Base-by-base conservation (phyloP, 2,797 vertebrate species). In the Karalla daura region DNA sequence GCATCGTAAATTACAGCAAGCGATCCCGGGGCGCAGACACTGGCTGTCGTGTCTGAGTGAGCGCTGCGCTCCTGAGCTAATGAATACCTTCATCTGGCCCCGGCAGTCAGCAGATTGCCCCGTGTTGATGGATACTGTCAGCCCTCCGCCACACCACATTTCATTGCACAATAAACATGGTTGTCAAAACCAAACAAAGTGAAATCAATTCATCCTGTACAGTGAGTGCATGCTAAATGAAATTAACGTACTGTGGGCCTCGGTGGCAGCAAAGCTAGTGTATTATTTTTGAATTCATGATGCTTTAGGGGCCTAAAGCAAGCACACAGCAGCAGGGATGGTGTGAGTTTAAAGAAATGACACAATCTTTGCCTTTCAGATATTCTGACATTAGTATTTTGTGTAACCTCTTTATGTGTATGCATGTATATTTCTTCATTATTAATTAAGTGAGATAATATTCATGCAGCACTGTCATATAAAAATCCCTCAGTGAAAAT, bases 121-220 rank as follows among this genome's bases (percentile, higher is more conserved):
- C 91, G 77, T 86, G 93, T 95, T 99, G 97, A 99, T 98, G 96
- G 96, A 99, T 99, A 95, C 95, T 97, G 97, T 96, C 95, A 95
- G 93, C 93, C 93, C 93, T 93, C 80, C 94, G 95, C 95, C 94
- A 93, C 94, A 96, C 94, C 95, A 96, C 96, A 97, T 98, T 97
- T 98, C 96, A 97, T 95, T 96, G 96, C 95, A 96, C 96, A 97
- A 97, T 97, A 98, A 98, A 99, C 96, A 96, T 96, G 95, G 94
- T 95, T 97, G 96, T 97, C 96, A 96, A 95, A 95, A 91, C 90
- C 95, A 95, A 95, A 96, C 96, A 97, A 98, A 99, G 95, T 96
- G 95, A 96, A 96, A 98, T 97, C 97, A 98, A 98, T 98, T 98
- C 94, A 96, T 98, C 94, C 94, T 96, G 92, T 95, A 96, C 96